A percentile compares a stretch with the other conserved stretches of the same genome.
Evolutionary conservation across 1,140 invertebrate species (phyloP).

Genomic region (Scaptomyza hsui): DNA sequence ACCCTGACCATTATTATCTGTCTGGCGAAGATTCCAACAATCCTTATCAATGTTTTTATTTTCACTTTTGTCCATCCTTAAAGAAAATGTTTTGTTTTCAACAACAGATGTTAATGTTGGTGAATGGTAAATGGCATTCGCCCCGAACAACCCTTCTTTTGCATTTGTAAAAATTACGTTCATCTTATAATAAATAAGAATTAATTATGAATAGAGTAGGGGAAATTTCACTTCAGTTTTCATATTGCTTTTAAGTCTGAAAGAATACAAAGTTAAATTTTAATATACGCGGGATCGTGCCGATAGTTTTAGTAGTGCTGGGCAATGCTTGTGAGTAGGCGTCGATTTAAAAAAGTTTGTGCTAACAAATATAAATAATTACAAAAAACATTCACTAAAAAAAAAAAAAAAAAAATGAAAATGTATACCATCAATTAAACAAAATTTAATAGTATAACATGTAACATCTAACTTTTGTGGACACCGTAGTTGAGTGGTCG

Average conservation of each 20-base stretch:
- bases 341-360: neutral
- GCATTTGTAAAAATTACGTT: too few species aligned
- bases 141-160: too few species aligned
- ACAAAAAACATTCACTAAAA: neutral
- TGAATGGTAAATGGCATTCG: neutral
- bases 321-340: neutral
- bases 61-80: too few species aligned
- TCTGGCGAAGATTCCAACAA: too few species aligned
- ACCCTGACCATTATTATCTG: too few species aligned
- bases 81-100: too few species aligned
- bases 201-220: too few species aligned
- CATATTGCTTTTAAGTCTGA: too few species aligned
- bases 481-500: neutral
- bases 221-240: too few species aligned
- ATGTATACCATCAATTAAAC: neutral
- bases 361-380: neutral
- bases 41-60: too few species aligned
- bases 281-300: neutral
- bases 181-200: too few species aligned
- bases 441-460: neutral
- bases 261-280: too few species aligned
- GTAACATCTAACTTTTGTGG: neutral
- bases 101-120: neutral
- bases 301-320: conserved; percentile 3
- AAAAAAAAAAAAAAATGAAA: neutral